Conservation (phyloP, 1,140 invertebrate species). For the Phthorimaea operculella region DNA sequence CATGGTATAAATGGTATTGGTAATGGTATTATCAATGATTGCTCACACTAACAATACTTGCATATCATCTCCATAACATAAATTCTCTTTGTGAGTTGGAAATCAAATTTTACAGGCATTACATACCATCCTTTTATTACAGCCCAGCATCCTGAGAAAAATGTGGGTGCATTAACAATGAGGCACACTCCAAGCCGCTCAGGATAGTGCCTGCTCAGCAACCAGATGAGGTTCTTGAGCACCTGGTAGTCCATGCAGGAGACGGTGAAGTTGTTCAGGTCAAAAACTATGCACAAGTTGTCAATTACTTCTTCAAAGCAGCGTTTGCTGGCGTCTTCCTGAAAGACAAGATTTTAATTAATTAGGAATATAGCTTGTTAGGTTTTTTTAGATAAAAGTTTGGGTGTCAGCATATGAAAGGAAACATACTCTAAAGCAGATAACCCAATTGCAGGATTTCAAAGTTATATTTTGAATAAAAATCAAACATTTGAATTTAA, state of each 20-base stretch:
- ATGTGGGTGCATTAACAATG: constrained; percentile 75
- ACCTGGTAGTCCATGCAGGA: constrained; percentile 82
- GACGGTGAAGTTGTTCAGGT: constrained; percentile 77
- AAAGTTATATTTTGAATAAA: too few relatives aligned
- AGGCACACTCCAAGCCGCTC: constrained; percentile 80
- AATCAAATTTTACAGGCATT: not conserved
- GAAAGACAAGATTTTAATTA: constrained; percentile 14
- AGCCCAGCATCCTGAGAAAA: constrained; percentile 80
- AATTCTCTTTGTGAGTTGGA: too few relatives aligned
- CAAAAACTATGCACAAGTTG: constrained; percentile 81
- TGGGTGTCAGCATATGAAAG: too few relatives aligned
- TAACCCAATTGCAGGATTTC: too few relatives aligned
- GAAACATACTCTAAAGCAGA: too few relatives aligned
- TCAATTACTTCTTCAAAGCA: constrained; percentile 84
- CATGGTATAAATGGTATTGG: not conserved
- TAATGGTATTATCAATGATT: too few relatives aligned
- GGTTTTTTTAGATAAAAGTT: too few relatives aligned
- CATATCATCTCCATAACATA: too few relatives aligned
- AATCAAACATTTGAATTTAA: too few relatives aligned
- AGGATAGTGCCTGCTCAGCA: constrained; percentile 78
- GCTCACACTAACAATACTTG: too few relatives aligned
- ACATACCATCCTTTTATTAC: constrained; percentile 77
- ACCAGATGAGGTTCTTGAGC: constrained; percentile 80
- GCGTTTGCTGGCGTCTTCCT: constrained; percentile 80
- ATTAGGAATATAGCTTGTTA: too few relatives aligned